Conservation (phyloP, 2,113 vertebrate species). For the Spheniscus mendiculus region DNA sequence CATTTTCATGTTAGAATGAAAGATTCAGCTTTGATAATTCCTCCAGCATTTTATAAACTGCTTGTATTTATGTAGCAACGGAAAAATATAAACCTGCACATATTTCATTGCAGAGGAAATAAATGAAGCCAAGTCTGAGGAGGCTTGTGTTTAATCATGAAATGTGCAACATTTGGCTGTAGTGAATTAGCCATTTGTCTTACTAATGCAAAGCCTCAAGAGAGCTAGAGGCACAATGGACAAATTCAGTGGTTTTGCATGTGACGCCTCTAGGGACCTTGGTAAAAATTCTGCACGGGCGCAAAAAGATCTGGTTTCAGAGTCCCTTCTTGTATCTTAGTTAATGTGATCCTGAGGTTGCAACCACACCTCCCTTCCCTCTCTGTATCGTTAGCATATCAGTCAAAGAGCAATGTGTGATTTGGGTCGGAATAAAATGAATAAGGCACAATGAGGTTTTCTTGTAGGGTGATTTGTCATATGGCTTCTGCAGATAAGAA, state of each 20-base stretch:
- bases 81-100: constrained; percentile 63
- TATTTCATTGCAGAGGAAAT: constrained; percentile 72
- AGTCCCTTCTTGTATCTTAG: background rate
- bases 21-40: constrained; percentile 51
- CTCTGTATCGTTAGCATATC: background rate
- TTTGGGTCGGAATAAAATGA: background rate
- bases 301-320: background rate
- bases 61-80: constrained; percentile 67
- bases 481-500: background rate
- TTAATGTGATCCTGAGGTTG: background rate
- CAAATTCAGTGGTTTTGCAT: background rate
- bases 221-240: background rate
- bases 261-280: constrained; percentile 11
- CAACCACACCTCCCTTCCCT: background rate
- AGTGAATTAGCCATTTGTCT: constrained; percentile 71
- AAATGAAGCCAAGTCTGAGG: constrained; percentile 55
- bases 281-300: background rate
- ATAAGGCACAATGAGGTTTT: background rate
- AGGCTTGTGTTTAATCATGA: constrained; percentile 71
- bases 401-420: background rate
- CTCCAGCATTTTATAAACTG: constrained; percentile 63
- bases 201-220: constrained; percentile 45
- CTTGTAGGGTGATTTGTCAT: constrained; percentile 1
- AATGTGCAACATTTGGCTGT: constrained; percentile 60
- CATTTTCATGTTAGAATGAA: background rate